A percentile compares a stretch with the other conserved stretches of the same genome.
phyloP scores from a whole-genome alignment of 1,140 invertebrate species.

The Oreohelix idahoensis region DNA sequence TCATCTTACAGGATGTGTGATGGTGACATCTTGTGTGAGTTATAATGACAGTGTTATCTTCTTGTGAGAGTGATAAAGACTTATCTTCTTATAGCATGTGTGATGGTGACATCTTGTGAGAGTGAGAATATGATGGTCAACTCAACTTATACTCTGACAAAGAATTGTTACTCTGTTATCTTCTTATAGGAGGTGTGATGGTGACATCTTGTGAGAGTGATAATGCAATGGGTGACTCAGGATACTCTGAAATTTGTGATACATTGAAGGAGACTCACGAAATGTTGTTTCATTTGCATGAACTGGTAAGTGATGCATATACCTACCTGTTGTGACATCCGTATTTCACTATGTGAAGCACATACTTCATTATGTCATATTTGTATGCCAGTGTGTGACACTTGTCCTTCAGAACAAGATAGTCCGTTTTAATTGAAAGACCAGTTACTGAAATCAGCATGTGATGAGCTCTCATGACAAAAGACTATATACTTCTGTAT shows the following conservation, averaged over 20 bases:
- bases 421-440: no score
- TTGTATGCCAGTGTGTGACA: no score
- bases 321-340: no score
- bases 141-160: background rate
- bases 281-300: slow-evolving; percentile 69
- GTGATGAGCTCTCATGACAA: no score
- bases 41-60: no score
- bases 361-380: no score
- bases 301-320: slow-evolving; percentile 42
- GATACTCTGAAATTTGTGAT: slow-evolving; percentile 33
- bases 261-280: slow-evolving; percentile 62
- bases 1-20: background rate
- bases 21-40: no score
- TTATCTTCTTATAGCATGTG: background rate
- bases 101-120: background rate
- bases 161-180: background rate
- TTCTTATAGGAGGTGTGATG: slow-evolving; percentile 4
- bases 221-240: slow-evolving; percentile 18
- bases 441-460: no score
- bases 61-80: slow-evolving; percentile 25
- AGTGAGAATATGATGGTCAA: no score
- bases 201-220: slow-evolving; percentile 31
- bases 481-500: no score
- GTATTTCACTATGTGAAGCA: no score
- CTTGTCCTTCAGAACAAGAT: no score